Conservation (phyloP, 2,797 vertebrate species). For the Phrynocephalus vlangalii region DNA sequence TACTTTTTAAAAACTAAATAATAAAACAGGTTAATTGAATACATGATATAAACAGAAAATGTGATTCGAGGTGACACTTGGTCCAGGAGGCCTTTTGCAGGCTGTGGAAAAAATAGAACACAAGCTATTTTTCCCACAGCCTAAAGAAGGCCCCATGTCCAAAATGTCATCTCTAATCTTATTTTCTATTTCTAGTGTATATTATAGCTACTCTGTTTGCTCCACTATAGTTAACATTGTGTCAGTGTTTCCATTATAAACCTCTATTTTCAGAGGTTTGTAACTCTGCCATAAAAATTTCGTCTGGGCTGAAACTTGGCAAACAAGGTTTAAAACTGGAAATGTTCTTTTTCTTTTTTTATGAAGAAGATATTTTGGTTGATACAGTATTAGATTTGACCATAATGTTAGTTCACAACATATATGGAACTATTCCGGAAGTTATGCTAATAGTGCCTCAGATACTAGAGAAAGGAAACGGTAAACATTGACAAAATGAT, state of each 20-base stretch:
- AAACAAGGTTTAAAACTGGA: slow-evolving; percentile 45
- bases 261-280: slow-evolving; percentile 59
- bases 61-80: slow-evolving; percentile 51
- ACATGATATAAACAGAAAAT: neutral
- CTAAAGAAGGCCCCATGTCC: slow-evolving; percentile 53
- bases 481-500: neutral
- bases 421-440: slow-evolving; percentile 25
- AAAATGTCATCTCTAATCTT: slow-evolving; percentile 72
- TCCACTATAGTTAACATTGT: slow-evolving; percentile 46
- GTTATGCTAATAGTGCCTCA: neutral
- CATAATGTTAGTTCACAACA: neutral
- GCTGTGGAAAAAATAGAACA: slow-evolving; percentile 56
- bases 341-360: slow-evolving; percentile 29
- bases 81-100: slow-evolving; percentile 53
- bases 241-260: slow-evolving; percentile 63
- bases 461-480: neutral
- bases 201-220: slow-evolving; percentile 46
- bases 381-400: neutral
- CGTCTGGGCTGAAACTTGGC: slow-evolving; percentile 51
- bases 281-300: slow-evolving; percentile 56
- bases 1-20: slow-evolving; percentile 32
- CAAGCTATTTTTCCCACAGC: slow-evolving; percentile 62
- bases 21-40: slow-evolving; percentile 58
- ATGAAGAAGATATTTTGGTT: slow-evolving; percentile 22
- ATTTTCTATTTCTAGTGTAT: slow-evolving; percentile 60